Evolutionary conservation across 2,888 invertebrate genomes (phyloP).

Genomic region (Folsomia manolachei): DNA sequence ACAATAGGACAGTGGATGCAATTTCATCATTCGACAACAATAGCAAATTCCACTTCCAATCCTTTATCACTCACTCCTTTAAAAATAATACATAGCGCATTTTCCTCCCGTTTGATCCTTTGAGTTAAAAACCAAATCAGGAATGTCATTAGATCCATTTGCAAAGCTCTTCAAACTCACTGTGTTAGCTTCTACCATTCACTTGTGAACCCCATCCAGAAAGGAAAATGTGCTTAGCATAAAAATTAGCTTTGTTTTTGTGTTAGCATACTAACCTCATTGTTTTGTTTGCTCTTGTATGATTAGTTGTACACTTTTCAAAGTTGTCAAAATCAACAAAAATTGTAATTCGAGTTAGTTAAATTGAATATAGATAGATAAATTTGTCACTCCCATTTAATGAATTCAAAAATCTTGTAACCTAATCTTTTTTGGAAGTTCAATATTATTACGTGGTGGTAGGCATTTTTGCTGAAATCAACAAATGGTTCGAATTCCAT

Average conservation of each 20-base stretch:
- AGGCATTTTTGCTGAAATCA: no score
- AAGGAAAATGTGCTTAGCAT: background rate
- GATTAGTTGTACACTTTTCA: no score
- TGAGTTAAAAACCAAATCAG: background rate
- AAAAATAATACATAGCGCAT: background rate
- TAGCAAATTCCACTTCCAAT: background rate
- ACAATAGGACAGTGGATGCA: background rate
- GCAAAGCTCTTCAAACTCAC: slow-evolving; percentile 42
- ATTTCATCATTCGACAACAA: background rate
- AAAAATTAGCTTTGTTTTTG: background rate
- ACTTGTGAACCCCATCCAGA: slow-evolving; percentile 14
- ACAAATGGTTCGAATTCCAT: background rate
- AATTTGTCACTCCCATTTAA: no score
- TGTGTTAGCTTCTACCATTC: slow-evolving; percentile 40
- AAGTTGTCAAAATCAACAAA: no score
- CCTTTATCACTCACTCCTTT: background rate
- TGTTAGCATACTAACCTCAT: background rate
- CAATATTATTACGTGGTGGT: no score
- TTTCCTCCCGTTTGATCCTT: background rate
- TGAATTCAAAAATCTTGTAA: no score
- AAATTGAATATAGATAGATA: no score
- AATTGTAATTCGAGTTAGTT: no score
- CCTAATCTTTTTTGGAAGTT: no score
- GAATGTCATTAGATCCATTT: slow-evolving; percentile 41
- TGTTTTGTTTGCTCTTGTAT: no score